A percentile compares a stretch with the other conserved stretches of the same genome.
Conservation (phyloP, 2,888 invertebrate species). For the Drosophila dives region DNA sequence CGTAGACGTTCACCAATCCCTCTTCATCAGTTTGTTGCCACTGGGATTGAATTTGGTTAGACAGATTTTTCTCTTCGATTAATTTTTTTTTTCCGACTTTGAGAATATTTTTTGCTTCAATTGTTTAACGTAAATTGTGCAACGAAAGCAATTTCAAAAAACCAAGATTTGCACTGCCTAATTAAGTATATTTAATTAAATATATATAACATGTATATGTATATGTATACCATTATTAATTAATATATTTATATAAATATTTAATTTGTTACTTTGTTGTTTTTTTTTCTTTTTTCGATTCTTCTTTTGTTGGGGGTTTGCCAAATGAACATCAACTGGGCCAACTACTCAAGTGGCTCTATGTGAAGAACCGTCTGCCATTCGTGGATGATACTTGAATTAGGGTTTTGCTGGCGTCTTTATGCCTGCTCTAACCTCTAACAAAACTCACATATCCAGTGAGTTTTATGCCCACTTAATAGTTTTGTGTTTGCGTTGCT, state of each 20-base stretch:
- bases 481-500: constrained; percentile 69
- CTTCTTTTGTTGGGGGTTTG: constrained; percentile 1
- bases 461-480: constrained; percentile 78
- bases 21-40: too few species aligned
- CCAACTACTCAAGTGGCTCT: constrained; percentile 14
- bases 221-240: not conserved
- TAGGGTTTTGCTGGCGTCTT: constrained; percentile 24
- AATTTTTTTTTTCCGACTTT: too few species aligned
- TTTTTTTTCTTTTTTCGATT: not conserved
- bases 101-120: too few species aligned
- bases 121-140: too few species aligned
- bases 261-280: not conserved
- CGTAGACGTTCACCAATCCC: too few species aligned
- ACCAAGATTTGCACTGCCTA: too few species aligned
- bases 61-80: too few species aligned
- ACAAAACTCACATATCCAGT: constrained; percentile 36
- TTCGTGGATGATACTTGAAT: constrained; percentile 49
- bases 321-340: constrained; percentile 26
- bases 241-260: not conserved
- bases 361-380: constrained; percentile 33
- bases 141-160: too few species aligned
- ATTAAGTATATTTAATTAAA: not conserved
- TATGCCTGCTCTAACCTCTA: constrained; percentile 17
- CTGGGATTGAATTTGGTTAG: too few species aligned
- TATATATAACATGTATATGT: not conserved